Percentiles rank a stretch among this genome's conserved stretches.
Evolutionary conservation across 2,797 vertebrate species (phyloP).

Genomic region (Centropyge bicolor): DNA sequence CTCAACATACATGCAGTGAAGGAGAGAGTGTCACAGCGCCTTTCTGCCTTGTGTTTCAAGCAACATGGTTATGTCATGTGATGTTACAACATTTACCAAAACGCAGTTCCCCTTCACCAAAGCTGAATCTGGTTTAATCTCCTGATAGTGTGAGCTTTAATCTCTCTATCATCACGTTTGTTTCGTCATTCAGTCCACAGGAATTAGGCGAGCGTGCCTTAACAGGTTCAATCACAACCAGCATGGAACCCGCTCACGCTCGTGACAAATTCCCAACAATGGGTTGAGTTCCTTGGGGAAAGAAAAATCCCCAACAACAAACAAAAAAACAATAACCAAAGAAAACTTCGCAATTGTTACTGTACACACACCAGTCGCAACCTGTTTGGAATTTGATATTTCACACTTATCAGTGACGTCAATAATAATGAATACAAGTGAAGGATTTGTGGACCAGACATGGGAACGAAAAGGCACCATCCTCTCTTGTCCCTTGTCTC

Average conservation of each 20-base stretch:
- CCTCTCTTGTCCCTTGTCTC: background rate
- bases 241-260: background rate
- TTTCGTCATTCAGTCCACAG: constrained; percentile 21
- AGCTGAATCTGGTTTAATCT: background rate
- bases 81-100: background rate
- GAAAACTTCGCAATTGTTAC: background rate
- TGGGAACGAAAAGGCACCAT: background rate
- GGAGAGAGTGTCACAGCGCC: background rate
- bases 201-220: constrained; percentile 49
- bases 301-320: background rate
- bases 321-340: no score
- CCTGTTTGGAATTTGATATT: background rate
- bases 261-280: constrained; percentile 18
- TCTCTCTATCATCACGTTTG: constrained; percentile 14
- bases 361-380: background rate
- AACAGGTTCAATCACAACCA: constrained; percentile 54
- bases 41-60: background rate
- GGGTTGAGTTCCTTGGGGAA: background rate
- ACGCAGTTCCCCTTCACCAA: background rate
- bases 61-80: background rate
- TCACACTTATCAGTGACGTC: background rate
- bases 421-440: background rate
- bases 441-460: background rate
- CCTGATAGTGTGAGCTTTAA: background rate
- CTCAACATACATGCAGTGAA: background rate